Evolutionary conservation across 92 coral and sea anemone genomes (phyloP).

Genomic region (Micromussa lordhowensis): DNA sequence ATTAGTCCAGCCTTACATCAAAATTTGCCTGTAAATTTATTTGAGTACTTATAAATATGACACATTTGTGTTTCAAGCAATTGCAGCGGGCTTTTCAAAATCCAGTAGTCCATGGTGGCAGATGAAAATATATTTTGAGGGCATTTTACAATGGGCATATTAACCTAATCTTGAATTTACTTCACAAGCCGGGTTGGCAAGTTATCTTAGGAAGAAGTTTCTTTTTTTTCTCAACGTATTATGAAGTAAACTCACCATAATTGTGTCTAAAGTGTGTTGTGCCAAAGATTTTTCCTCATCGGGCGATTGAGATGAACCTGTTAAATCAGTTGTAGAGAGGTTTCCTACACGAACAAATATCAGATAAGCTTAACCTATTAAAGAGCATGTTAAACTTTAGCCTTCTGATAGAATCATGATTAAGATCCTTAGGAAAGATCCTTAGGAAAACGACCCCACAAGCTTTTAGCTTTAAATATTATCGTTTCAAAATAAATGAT

Average conservation of each 20-base stretch:
- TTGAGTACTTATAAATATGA: neutral
- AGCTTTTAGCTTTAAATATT: too few relatives aligned
- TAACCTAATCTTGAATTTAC: neutral
- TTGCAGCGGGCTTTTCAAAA: constrained; percentile 7
- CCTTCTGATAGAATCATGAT: neutral
- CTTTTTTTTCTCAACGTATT: neutral
- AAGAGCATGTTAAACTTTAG: neutral
- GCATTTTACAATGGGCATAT: neutral
- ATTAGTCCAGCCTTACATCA: neutral
- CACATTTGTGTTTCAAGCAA: neutral
- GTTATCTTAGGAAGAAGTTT: neutral
- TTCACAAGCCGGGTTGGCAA: neutral
- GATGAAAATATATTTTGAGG: neutral
- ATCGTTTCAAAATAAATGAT: too few relatives aligned
- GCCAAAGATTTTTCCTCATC: neutral
- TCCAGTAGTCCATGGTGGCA: neutral
- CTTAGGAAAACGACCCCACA: too few relatives aligned
- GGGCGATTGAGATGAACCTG: neutral
- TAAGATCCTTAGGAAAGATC: too few relatives aligned
- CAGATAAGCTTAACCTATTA: neutral
- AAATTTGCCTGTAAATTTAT: neutral
- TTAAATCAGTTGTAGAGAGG: neutral
- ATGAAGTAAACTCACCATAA: neutral
- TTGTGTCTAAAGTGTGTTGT: neutral
- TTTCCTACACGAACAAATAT: neutral